These are phyloP conservation scores for Nibea coibor DNA, from an alignment of 2,113 vertebrate species.

Conservation along the genomic window DNA sequence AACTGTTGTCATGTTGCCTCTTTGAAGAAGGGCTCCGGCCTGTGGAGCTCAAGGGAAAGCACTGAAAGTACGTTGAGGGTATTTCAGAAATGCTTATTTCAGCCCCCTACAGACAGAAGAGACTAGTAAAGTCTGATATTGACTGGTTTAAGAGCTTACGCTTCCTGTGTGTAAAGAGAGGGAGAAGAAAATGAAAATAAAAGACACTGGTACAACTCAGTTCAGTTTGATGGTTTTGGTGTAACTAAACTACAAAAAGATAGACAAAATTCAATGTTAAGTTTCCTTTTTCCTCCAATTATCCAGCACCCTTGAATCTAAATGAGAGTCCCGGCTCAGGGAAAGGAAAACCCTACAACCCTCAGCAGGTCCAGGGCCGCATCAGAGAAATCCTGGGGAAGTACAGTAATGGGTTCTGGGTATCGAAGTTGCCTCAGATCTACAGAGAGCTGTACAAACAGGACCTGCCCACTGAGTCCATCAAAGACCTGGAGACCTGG, in stretches of 20 bases:
- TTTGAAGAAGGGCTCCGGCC: neutral
- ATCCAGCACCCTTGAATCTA: slow-evolving; percentile 67
- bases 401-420: slow-evolving; percentile 91
- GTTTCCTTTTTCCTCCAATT: slow-evolving; percentile 6
- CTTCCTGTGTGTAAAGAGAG: slow-evolving; percentile 4
- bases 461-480: slow-evolving; percentile 86
- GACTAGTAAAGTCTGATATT: neutral
- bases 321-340: slow-evolving; percentile 68
- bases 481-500: slow-evolving; percentile 90
- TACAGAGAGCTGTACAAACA: slow-evolving; percentile 91
- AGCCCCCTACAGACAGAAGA: slow-evolving; percentile 7
- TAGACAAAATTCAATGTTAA: neutral
- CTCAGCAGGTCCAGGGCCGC: slow-evolving; percentile 86
- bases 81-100: slow-evolving; percentile 13
- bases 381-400: slow-evolving; percentile 88
- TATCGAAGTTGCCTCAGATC: slow-evolving; percentile 90
- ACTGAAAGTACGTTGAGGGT: neutral
- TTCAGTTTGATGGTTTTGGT: neutral
- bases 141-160: neutral
- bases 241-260: neutral
- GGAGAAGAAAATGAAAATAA: neutral
- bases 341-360: slow-evolving; percentile 76
- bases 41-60: neutral
- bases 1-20: neutral
- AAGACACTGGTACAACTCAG: too few species aligned